A percentile compares a stretch with the other conserved stretches of the same genome.
These are phyloP conservation scores for Orthosia incerta DNA, from an alignment of 2,888 invertebrate genomes.

Conservation along the genomic window DNA sequence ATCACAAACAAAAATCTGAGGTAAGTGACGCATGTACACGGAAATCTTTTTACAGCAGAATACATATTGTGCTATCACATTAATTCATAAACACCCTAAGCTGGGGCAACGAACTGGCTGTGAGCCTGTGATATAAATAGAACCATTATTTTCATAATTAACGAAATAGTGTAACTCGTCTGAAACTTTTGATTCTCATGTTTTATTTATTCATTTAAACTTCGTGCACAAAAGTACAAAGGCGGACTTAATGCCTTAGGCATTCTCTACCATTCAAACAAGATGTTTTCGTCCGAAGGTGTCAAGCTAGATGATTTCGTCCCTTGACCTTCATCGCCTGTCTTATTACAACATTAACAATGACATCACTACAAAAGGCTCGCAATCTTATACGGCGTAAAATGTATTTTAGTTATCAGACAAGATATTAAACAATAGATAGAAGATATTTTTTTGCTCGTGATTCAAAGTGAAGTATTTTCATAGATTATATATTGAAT, in stretches of 20 bases:
- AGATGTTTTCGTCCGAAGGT: conserved; percentile 15
- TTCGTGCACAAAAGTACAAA: no score
- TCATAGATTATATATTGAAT: conserved; percentile 31
- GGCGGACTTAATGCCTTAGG: no score
- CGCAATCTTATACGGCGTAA: conserved; percentile 20
- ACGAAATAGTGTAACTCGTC: neutral
- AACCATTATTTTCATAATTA: neutral
- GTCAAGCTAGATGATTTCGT: conserved; percentile 33
- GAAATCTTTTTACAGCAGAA: neutral
- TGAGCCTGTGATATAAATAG: neutral
- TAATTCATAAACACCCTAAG: neutral
- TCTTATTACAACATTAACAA: conserved; percentile 51
- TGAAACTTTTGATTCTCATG: conserved; percentile 11
- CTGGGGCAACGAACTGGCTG: neutral
- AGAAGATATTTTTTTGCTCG: conserved; percentile 28
- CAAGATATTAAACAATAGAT: conserved; percentile 23
- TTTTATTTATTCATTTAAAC: no score
- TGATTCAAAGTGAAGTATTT: conserved; percentile 17
- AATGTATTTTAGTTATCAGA: conserved; percentile 32
- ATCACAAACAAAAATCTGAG: neutral
- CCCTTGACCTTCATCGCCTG: conserved; percentile 42
- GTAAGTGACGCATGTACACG: neutral
- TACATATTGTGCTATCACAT: neutral
- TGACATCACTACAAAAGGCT: conserved; percentile 35
- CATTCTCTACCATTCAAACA: no score